These are phyloP conservation scores for Leptopilina drosophilae DNA, from an alignment of 2,888 invertebrate species.

Conservation along the genomic window DNA sequence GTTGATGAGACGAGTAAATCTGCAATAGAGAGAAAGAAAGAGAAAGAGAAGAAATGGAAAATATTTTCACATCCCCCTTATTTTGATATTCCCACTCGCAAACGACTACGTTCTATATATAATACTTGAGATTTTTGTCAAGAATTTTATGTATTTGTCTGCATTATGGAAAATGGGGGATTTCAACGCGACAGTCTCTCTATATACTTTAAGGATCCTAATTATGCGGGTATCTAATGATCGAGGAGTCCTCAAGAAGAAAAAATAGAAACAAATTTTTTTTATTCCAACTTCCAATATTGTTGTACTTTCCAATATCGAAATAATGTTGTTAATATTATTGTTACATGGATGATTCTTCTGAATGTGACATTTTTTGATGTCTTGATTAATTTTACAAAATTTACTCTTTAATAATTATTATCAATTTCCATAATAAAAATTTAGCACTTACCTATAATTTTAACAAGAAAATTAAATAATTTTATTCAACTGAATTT, in stretches of 20 bases:
- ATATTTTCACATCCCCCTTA: conserved; percentile 67
- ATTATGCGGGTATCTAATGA: conserved; percentile 1
- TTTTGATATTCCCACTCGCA: conserved; percentile 41
- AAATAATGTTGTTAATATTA: no score
- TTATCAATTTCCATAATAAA: no score
- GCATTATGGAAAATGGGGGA: conserved; percentile 11
- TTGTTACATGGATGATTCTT: no score
- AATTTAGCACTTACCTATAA: no score
- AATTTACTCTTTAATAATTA: no score
- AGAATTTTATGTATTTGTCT: conserved; percentile 3
- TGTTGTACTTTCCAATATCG: no score
- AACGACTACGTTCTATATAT: not conserved
- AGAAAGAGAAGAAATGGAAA: conserved; percentile 62
- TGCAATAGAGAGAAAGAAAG: conserved; percentile 23
- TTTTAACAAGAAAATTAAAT: no score
- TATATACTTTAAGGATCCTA: not conserved
- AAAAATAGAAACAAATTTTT: not conserved
- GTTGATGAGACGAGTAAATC: conserved; percentile 32
- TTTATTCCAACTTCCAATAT: not conserved
- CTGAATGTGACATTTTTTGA: no score
- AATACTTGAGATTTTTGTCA: conserved; percentile 1
- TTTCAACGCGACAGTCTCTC: not conserved
- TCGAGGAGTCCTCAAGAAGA: not conserved
- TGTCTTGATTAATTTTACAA: no score
- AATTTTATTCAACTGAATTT: no score